Base-by-base conservation (phyloP, 2,888 invertebrate genomes). In the Cryptocephalus moraei region DNA sequence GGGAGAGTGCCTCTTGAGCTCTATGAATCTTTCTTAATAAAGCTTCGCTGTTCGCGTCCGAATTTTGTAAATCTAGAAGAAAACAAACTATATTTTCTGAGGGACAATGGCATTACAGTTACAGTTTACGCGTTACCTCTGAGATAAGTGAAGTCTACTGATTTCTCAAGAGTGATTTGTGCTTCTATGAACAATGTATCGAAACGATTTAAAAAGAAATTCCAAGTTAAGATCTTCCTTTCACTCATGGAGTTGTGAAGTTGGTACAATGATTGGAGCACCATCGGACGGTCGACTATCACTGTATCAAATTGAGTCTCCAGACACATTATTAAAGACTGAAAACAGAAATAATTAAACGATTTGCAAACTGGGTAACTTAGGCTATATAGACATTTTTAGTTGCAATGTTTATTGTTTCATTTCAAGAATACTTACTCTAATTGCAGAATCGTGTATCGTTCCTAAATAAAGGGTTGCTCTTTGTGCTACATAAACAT, bases 221-320 rank as follows among this genome's bases (percentile, higher is more conserved):
- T 93, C 96, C 99, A 99, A 0, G 87, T 84, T 11, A 99, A 76
- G 49, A 97, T 89, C 61, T 83, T 82, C 41, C 94, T 78, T 68
- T 95, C 91, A 57, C 88, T 88, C 32, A 97, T 78, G 2, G 91
- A 87, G 67, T 93, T 94, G 67, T 94, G 91, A 8, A 99, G 78
- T 67, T 96, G 91, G 69, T 93, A 92, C 45, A 99, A 79, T 1
- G 92, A 90, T 68, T 96, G 94, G 38, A 99, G 78, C 32, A 99
- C 91, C 80, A 97, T 89, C 1, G 96, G 94, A 38, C 99, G 80
- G 71, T 99, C 99, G 49, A 91, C 86, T 50, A 96, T 93, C 52
- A 97, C 94, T 50, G 90, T 80, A 75, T 99, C 99, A 74, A 99
- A 99, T 74, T 99, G 97, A 1, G 91, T 89, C 76, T 99, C 97